phyloP scores from a whole-genome alignment of 92 coral and sea anemone species.

The Heteractis magnifica region DNA sequence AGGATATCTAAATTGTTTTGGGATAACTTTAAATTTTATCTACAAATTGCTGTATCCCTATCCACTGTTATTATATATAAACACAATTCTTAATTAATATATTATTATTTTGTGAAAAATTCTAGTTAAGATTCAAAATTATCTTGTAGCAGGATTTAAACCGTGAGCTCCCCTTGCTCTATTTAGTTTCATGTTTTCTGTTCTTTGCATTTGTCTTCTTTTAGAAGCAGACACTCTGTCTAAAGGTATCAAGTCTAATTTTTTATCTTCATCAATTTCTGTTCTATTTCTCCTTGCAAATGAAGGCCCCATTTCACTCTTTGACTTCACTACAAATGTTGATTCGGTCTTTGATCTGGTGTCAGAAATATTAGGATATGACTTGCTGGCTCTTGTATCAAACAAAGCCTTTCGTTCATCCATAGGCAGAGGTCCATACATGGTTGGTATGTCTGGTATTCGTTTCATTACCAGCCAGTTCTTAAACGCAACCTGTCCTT shows the following conservation, averaged over 20 bases:
- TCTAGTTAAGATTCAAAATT: not conserved
- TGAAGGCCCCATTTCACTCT: constrained; percentile 51
- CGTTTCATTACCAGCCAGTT: constrained; percentile 74
- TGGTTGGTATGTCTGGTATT: constrained; percentile 73
- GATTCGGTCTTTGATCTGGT: constrained; percentile 55
- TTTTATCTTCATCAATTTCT: constrained; percentile 72
- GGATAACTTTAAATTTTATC: too few species aligned
- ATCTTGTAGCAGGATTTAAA: constrained; percentile 27
- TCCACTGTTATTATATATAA: not conserved
- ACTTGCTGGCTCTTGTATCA: constrained; percentile 49
- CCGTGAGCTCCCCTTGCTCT: constrained; percentile 37
- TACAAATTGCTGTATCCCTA: too few species aligned
- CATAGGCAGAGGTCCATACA: constrained; percentile 83
- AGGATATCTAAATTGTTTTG: too few species aligned
- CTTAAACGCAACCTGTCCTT: constrained; percentile 78
- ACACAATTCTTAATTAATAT: not conserved
- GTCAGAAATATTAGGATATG: constrained; percentile 57
- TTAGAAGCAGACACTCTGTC: constrained; percentile 84
- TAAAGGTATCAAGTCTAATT: constrained; percentile 86
- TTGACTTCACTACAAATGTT: constrained; percentile 68
- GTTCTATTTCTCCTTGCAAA: constrained; percentile 25
- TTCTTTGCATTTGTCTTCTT: constrained; percentile 64
- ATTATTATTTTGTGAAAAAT: not conserved
- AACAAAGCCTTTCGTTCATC: constrained; percentile 66
- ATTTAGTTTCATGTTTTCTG: constrained; percentile 53